Evolutionary conservation across 2,888 invertebrate genomes (phyloP).

Genomic region (Pemphredon lugubris): DNA sequence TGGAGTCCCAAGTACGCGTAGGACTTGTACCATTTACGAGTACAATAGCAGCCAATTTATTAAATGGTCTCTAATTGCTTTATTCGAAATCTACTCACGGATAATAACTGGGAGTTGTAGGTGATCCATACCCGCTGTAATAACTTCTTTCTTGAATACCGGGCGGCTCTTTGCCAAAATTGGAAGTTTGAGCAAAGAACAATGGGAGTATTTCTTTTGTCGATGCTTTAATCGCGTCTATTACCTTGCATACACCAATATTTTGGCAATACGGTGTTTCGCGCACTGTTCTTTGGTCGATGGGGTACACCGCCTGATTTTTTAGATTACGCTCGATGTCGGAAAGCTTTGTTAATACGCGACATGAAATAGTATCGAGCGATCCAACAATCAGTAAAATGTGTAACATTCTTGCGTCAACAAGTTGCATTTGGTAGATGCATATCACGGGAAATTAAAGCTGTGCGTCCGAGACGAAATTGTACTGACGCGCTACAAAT

Average conservation of each 20-base stretch:
- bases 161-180: slow-evolving; percentile 3
- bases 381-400: slow-evolving; percentile 10
- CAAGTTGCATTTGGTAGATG: too few species aligned
- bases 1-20: too few species aligned
- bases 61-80: neutral
- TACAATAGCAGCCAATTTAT: too few species aligned
- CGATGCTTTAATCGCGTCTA: slow-evolving; percentile 37
- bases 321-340: neutral
- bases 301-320: neutral
- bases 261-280: slow-evolving; percentile 49
- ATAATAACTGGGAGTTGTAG: slow-evolving; percentile 67
- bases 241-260: slow-evolving; percentile 59
- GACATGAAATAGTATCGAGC: slow-evolving; percentile 23
- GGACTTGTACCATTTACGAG: too few species aligned
- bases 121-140: slow-evolving; percentile 64
- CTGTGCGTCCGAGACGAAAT: too few species aligned
- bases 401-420: slow-evolving; percentile 15
- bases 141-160: slow-evolving; percentile 66
- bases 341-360: slow-evolving; percentile 1
- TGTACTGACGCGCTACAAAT: too few species aligned
- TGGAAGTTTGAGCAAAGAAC: neutral
- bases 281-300: neutral
- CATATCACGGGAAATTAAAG: too few species aligned
- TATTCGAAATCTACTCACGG: slow-evolving; percentile 64
- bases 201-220: slow-evolving; percentile 16